Evolutionary conservation across 2,797 vertebrate genomes (phyloP).

Genomic region (Phyllotis vaccarum): DNA sequence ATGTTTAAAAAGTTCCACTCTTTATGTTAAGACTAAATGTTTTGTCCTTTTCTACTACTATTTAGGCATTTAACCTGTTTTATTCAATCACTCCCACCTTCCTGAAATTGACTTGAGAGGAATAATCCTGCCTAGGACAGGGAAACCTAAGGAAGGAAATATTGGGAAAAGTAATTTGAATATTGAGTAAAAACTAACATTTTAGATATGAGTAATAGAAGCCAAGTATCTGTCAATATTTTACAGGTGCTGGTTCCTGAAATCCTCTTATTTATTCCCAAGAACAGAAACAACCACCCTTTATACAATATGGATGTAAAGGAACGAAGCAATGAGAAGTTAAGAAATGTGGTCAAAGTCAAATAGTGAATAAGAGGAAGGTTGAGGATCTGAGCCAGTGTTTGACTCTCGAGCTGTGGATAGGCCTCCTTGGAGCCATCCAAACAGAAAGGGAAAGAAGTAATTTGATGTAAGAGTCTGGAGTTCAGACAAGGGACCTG

Average conservation of each 20-base stretch:
- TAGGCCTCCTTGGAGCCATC: neutral
- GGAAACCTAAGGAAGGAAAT: neutral
- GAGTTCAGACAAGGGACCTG: neutral
- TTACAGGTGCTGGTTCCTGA: neutral
- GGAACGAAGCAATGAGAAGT: neutral
- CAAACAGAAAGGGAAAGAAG: slow-evolving; percentile 40
- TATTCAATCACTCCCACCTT: neutral
- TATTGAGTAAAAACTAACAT: neutral
- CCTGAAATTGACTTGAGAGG: neutral
- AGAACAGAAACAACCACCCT: neutral
- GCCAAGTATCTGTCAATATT: neutral
- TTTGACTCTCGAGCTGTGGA: neutral
- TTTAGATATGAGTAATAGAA: slow-evolving; percentile 18
- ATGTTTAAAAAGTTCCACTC: neutral
- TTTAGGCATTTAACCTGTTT: neutral
- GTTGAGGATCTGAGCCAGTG: neutral
- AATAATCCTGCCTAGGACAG: neutral
- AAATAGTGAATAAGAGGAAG: neutral
- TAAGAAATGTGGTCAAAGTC: neutral
- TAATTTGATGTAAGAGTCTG: neutral
- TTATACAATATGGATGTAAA: slow-evolving; percentile 12
- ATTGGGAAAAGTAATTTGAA: neutral
- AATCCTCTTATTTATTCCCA: neutral
- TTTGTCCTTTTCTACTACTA: neutral
- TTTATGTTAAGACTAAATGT: neutral